Percentiles rank a stretch among this genome's conserved stretches.
phyloP scores from a whole-genome alignment of 2,113 vertebrate species.

The Alectura lathami region DNA sequence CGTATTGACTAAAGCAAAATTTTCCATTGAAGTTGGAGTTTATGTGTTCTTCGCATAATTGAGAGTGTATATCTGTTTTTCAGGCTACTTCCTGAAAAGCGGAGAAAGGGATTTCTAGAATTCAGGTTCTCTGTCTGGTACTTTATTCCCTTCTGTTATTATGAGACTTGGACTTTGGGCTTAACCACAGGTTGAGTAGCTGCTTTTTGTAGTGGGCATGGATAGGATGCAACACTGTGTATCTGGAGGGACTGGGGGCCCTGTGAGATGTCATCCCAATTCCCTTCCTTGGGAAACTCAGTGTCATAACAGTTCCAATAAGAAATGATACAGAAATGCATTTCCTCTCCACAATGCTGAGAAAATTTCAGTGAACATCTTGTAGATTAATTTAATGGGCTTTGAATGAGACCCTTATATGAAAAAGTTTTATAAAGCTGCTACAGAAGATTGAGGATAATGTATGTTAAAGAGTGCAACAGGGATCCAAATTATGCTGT shows the following conservation, averaged over 20 bases:
- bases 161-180: neutral
- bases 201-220: neutral
- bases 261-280: neutral
- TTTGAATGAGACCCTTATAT: neutral
- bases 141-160: neutral
- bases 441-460: neutral
- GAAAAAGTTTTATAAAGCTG: neutral
- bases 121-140: neutral
- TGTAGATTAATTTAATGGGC: neutral
- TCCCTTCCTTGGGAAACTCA: slow-evolving; percentile 2
- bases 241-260: slow-evolving; percentile 2
- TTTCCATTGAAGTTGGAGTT: neutral
- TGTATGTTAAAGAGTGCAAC: neutral
- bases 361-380: neutral
- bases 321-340: neutral
- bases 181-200: neutral
- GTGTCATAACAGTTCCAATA: neutral
- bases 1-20: slow-evolving; percentile 35
- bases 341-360: neutral
- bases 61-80: neutral
- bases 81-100: neutral
- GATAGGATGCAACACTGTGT: neutral
- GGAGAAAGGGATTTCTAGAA: neutral
- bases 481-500: neutral
- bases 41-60: neutral